Evolutionary conservation across 2,113 vertebrate species (phyloP).

Genomic region (Arothron firmamentum): DNA sequence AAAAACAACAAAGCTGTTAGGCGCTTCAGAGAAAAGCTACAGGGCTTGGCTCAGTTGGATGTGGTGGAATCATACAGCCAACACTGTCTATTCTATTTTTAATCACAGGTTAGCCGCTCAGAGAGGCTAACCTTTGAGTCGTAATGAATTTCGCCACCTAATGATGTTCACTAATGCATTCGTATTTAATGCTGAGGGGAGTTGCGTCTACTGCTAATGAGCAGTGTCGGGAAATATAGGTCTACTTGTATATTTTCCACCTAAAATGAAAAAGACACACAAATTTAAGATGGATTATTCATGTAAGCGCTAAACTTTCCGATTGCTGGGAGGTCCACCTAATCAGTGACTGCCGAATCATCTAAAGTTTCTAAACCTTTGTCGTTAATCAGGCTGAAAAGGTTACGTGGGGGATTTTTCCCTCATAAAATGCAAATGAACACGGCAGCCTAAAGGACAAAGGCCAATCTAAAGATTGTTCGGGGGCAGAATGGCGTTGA

Average conservation of each 20-base stretch:
- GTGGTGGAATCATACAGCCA: slow-evolving; percentile 36
- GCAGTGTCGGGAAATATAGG: slow-evolving; percentile 14
- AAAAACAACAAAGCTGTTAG: slow-evolving; percentile 14
- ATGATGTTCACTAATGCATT: slow-evolving; percentile 57
- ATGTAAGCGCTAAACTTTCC: neutral
- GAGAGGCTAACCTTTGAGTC: slow-evolving; percentile 63
- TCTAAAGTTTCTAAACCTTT: slow-evolving; percentile 43
- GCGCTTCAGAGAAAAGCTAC: slow-evolving; percentile 24
- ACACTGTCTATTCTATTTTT: slow-evolving; percentile 50
- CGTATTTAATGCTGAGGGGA: slow-evolving; percentile 41
- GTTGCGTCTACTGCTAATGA: slow-evolving; percentile 31
- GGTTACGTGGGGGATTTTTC: slow-evolving; percentile 50
- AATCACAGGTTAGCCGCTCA: slow-evolving; percentile 57
- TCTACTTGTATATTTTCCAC: neutral
- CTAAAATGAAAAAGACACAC: neutral
- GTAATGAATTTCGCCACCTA: slow-evolving; percentile 56
- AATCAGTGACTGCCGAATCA: slow-evolving; percentile 56
- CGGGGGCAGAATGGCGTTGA: slow-evolving; percentile 58
- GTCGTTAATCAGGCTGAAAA: slow-evolving; percentile 65
- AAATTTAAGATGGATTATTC: neutral
- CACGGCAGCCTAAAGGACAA: slow-evolving; percentile 62
- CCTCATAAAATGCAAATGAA: slow-evolving; percentile 62
- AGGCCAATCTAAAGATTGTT: slow-evolving; percentile 65
- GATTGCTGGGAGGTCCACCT: slow-evolving; percentile 25
- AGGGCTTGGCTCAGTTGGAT: slow-evolving; percentile 36